A percentile compares a stretch with the other conserved stretches of the same genome.
phyloP scores from a whole-genome alignment of 2,113 vertebrate genomes.

The Apus apus region DNA sequence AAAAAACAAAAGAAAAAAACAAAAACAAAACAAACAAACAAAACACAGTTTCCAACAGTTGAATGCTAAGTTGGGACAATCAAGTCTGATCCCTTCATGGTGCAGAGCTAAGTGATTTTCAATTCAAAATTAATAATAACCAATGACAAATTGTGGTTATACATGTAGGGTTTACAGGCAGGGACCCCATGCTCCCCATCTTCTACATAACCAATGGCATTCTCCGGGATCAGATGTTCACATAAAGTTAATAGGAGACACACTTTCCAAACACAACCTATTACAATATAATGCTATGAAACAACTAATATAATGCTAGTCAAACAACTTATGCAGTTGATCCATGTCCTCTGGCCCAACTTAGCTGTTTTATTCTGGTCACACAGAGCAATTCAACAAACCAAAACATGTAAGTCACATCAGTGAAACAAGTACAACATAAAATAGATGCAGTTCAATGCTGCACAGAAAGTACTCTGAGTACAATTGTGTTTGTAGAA shows the following conservation, averaged over 20 bases:
- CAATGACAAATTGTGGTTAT: background rate
- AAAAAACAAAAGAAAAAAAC: background rate
- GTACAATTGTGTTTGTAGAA: background rate
- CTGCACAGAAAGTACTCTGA: background rate
- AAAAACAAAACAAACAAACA: background rate
- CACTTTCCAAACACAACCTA: background rate
- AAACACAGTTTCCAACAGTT: background rate
- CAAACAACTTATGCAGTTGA: background rate
- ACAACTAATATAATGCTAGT: background rate
- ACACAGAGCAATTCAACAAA: background rate
- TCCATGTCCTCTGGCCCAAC: background rate
- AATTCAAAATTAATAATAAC: background rate
- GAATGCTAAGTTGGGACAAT: background rate
- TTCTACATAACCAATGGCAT: background rate
- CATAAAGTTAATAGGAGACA: background rate
- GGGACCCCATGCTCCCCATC: background rate
- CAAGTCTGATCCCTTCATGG: background rate
- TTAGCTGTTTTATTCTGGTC: background rate
- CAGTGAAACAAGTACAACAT: background rate
- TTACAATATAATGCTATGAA: background rate
- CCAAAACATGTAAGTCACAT: background rate
- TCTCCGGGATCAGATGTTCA: background rate
- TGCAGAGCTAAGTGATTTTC: background rate
- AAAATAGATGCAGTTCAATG: background rate
- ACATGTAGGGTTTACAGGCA: background rate